Evolutionary conservation across 2,113 vertebrate species (phyloP).

Genomic region (Cygnus buccinator): DNA sequence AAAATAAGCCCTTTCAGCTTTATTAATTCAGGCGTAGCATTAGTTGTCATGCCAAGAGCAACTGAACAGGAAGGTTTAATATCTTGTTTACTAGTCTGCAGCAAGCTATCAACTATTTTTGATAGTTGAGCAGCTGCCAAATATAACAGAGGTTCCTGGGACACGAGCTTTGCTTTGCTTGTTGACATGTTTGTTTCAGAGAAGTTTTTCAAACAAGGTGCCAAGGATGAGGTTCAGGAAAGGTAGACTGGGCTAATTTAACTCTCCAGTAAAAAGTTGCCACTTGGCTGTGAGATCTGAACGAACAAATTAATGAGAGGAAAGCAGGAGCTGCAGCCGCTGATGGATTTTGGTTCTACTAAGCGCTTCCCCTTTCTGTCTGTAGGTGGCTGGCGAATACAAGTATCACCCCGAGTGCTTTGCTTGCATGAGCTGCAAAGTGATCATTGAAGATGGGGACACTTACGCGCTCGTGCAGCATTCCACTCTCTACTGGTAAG

Average conservation of each 20-base stretch:
- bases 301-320: not conserved
- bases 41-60: constrained; percentile 48
- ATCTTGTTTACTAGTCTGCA: constrained; percentile 54
- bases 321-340: not conserved
- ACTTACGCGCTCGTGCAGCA: constrained; percentile 93
- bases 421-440: constrained; percentile 92
- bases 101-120: constrained; percentile 35
- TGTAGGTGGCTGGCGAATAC: constrained; percentile 94
- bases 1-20: constrained; percentile 23
- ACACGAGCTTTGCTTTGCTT: not conserved
- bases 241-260: not conserved
- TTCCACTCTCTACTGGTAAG: constrained; percentile 94
- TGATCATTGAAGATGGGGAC: constrained; percentile 93
- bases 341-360: not conserved
- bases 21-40: constrained; percentile 24
- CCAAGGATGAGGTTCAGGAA: not conserved
- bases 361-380: constrained; percentile 55
- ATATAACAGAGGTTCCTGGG: constrained; percentile 33
- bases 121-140: constrained; percentile 37
- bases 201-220: not conserved
- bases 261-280: not conserved
- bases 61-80: constrained; percentile 56
- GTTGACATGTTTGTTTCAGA: not conserved
- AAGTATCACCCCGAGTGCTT: constrained; percentile 98
- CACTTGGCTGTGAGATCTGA: not conserved